Conservation (phyloP, 2,888 invertebrate species). For the Nineta flava region DNA sequence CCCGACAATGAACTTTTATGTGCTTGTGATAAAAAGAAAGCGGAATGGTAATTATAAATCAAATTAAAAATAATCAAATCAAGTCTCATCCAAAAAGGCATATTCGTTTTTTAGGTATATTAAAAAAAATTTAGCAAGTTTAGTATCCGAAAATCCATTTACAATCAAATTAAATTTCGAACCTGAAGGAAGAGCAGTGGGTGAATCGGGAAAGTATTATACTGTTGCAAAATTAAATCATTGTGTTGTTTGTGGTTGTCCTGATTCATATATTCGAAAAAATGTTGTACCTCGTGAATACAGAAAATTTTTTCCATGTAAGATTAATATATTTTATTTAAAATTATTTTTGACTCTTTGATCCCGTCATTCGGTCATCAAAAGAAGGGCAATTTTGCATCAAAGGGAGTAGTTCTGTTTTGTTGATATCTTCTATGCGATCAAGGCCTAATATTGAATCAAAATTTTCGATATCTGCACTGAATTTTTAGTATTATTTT, state of each 20-base stretch:
- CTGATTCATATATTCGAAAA: slow-evolving; percentile 53
- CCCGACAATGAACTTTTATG: slow-evolving; percentile 63
- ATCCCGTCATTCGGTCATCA: too few relatives aligned
- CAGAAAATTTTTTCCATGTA: slow-evolving; percentile 56
- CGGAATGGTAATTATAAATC: slow-evolving; percentile 46
- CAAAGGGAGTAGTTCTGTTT: too few relatives aligned
- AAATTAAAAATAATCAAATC: neutral
- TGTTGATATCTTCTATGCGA: too few relatives aligned
- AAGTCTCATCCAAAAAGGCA: slow-evolving; percentile 27
- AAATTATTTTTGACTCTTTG: too few relatives aligned
- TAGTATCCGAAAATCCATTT: slow-evolving; percentile 33
- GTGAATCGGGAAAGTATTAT: slow-evolving; percentile 57
- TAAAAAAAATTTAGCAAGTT: slow-evolving; percentile 30
- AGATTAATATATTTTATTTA: too few relatives aligned
- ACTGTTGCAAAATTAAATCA: slow-evolving; percentile 52
- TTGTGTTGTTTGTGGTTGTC: slow-evolving; percentile 63
- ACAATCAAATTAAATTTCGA: slow-evolving; percentile 61
- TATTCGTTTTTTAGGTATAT: slow-evolving; percentile 34
- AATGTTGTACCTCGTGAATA: slow-evolving; percentile 74
- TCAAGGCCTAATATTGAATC: too few relatives aligned
- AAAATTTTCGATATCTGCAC: too few relatives aligned
- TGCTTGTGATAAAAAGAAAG: slow-evolving; percentile 59
- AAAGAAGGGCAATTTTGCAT: too few relatives aligned
- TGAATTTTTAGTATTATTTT: too few relatives aligned
- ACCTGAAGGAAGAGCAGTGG: slow-evolving; percentile 55